Evolutionary conservation across 2,888 invertebrate species (phyloP).

Genomic region (Mactromeris polynyma): DNA sequence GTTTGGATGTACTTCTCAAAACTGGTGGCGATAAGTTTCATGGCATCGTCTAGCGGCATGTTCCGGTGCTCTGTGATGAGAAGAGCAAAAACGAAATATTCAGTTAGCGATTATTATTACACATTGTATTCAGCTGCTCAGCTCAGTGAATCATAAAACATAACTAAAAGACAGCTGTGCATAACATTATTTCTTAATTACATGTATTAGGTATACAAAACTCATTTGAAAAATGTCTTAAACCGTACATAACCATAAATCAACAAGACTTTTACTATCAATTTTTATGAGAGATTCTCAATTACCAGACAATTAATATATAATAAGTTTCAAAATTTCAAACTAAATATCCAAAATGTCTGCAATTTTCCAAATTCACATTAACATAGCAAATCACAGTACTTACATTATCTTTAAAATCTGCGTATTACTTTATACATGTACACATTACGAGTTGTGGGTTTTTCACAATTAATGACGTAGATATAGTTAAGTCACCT

Average conservation of each 20-base stretch:
- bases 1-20: conserved; percentile 86
- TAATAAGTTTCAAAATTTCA: neutral
- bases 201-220: neutral
- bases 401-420: neutral
- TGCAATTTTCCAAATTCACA: neutral
- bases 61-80: conserved; percentile 94
- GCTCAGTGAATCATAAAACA: neutral
- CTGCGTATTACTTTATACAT: neutral
- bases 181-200: neutral
- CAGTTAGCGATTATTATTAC: neutral
- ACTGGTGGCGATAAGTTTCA: conserved; percentile 91
- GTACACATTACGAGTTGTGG: neutral
- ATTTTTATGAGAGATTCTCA: neutral
- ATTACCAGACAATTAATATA: neutral
- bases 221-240: too few relatives aligned
- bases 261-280: too few relatives aligned
- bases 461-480: neutral
- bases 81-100: conserved; percentile 19
- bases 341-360: neutral
- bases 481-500: too few relatives aligned
- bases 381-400: neutral
- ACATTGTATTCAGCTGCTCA: neutral
- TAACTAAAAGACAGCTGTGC: neutral
- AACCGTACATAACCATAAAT: too few relatives aligned
- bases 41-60: conserved; percentile 97